phyloP scores from a whole-genome alignment of 2,888 invertebrate genomes.

The Macrostomum cliftonense region DNA sequence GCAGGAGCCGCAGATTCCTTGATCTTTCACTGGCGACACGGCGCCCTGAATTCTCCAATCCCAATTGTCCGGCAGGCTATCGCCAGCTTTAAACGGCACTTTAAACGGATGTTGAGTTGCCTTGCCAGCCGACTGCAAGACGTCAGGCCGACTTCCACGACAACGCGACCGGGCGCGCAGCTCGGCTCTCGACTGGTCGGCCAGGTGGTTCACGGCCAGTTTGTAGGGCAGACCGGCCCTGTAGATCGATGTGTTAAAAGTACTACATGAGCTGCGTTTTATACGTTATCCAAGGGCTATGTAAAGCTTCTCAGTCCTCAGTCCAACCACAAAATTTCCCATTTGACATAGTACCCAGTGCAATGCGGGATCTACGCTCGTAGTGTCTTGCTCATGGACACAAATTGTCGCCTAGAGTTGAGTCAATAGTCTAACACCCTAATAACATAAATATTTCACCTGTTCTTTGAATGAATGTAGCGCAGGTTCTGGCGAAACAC shows the following conservation, averaged over 20 bases:
- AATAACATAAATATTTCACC: no score
- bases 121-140: slow-evolving; percentile 42
- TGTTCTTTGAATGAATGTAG: slow-evolving; percentile 58
- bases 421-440: no score
- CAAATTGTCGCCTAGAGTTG: no score
- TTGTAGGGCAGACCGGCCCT: slow-evolving; percentile 54
- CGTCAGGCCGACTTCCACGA: no score
- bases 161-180: slow-evolving; percentile 42
- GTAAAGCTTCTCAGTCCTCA: no score
- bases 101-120: slow-evolving; percentile 39
- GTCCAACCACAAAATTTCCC: no score
- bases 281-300: no score
- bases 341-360: no score
- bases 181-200: slow-evolving; percentile 61
- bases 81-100: not conserved
- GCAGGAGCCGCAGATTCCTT: slow-evolving; percentile 87
- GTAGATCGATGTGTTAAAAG: no score
- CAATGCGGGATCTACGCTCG: no score
- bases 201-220: slow-evolving; percentile 64
- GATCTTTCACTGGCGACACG: slow-evolving; percentile 83
- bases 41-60: slow-evolving; percentile 44
- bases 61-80: not conserved
- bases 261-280: no score
- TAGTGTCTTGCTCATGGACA: no score
- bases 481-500: slow-evolving; percentile 32